phyloP scores from a whole-genome alignment of 1,140 invertebrate species.

The Leptinotarsa undecemlineata region DNA sequence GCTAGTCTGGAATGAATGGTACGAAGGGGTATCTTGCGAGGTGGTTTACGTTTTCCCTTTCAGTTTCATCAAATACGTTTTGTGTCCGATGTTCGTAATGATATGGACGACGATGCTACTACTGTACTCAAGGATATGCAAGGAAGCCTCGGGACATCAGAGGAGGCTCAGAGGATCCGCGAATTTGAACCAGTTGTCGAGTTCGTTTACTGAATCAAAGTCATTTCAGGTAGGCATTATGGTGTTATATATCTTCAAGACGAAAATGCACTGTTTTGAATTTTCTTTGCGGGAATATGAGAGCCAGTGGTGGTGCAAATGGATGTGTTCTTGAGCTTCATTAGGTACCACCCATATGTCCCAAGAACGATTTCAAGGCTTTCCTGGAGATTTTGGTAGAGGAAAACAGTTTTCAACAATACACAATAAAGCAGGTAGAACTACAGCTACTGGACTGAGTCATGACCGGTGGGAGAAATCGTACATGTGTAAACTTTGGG shows the following conservation, averaged over 20 bases:
- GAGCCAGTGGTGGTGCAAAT: no score
- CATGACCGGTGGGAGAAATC: no score
- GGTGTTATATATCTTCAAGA: not conserved
- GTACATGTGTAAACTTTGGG: no score
- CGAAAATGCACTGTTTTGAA: not conserved
- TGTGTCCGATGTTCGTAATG: constrained; percentile 69
- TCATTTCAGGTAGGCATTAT: constrained; percentile 63
- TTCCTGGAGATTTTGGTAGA: no score
- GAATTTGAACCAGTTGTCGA: constrained; percentile 34
- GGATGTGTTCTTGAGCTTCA: no score
- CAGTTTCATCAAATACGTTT: constrained; percentile 66
- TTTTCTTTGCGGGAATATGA: not conserved
- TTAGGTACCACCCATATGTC: no score
- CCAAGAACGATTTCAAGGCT: no score
- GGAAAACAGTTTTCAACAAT: no score
- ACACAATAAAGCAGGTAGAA: no score
- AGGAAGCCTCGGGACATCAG: constrained; percentile 69
- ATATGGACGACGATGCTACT: constrained; percentile 73
- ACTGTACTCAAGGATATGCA: constrained; percentile 75
- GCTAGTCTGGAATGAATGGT: constrained; percentile 74
- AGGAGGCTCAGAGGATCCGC: constrained; percentile 63
- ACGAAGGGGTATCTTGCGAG: constrained; percentile 44
- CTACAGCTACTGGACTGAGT: no score
- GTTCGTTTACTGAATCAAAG: constrained; percentile 62
- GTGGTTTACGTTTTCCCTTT: constrained; percentile 56